Percentiles rank a stretch among this genome's conserved stretches.
Evolutionary conservation across 2,888 invertebrate species (phyloP).

Genomic region (Andrena minutula): DNA sequence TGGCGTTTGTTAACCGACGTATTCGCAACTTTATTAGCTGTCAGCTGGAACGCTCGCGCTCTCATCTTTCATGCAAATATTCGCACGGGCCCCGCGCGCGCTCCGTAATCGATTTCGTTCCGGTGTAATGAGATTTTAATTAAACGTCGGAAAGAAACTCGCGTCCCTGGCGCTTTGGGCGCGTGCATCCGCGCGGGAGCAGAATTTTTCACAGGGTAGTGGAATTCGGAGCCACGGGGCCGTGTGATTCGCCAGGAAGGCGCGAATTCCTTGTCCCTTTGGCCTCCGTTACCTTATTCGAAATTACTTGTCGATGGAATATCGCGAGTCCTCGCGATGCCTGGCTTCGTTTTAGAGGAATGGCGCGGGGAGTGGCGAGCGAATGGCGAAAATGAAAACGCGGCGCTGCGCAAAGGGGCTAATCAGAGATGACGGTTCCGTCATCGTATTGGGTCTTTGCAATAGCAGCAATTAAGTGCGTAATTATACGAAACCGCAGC

Average conservation of each 20-base stretch:
- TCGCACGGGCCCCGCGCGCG: neutral
- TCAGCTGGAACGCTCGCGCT: conserved; percentile 7
- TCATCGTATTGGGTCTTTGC: conserved; percentile 66
- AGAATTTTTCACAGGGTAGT: neutral
- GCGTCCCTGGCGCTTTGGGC: neutral
- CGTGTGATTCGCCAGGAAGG: conserved; percentile 10
- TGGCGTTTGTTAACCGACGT: conserved; percentile 31
- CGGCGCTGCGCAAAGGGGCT: conserved; percentile 32
- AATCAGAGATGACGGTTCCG: conserved; percentile 69
- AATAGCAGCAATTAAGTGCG: conserved; percentile 80
- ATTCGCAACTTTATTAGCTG: conserved; percentile 43
- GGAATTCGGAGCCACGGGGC: neutral
- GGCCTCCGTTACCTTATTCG: neutral
- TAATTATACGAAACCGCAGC: conserved; percentile 81
- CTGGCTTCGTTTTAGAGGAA: neutral
- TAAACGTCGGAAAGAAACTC: conserved; percentile 40
- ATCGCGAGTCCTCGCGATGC: neutral
- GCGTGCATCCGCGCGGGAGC: neutral
- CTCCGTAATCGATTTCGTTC: conserved; percentile 39
- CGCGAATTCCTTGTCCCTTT: neutral
- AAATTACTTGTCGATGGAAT: conserved; percentile 14
- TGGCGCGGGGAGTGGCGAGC: neutral
- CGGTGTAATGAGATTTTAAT: conserved; percentile 60
- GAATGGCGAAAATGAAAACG: conserved; percentile 43
- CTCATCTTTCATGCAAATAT: conserved; percentile 42